Percentiles rank a stretch among this genome's conserved stretches.
Conservation (phyloP, 2,888 invertebrate species). For the Sympetrum striolatum region DNA sequence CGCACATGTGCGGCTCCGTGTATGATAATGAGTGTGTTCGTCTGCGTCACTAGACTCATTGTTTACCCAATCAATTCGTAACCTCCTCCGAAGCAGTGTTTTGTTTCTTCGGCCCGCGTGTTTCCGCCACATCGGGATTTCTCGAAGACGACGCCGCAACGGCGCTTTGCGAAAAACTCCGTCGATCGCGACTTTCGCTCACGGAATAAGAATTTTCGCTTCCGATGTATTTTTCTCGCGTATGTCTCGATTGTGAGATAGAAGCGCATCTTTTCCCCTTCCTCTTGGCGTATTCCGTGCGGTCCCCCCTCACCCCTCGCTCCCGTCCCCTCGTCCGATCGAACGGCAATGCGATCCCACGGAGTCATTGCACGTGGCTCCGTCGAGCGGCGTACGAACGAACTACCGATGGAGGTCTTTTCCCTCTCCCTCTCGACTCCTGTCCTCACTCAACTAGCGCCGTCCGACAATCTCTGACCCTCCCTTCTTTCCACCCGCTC, state of each 20-base stretch:
- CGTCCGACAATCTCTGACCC: not conserved
- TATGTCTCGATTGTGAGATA: not conserved
- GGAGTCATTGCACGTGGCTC: constrained; percentile 5
- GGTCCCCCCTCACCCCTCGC: not conserved
- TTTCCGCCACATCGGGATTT: not conserved
- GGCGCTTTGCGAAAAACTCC: not conserved
- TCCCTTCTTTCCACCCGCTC: not conserved
- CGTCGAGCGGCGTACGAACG: constrained; percentile 8
- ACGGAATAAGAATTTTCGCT: not conserved
- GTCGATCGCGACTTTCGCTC: not conserved
- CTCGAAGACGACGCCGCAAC: not conserved
- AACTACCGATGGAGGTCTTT: constrained; percentile 30
- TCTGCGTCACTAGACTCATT: not conserved
- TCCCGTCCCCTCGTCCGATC: not conserved
- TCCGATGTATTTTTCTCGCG: not conserved
- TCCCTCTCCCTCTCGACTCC: not conserved
- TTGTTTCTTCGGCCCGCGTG: not conserved
- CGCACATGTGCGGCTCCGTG: not conserved
- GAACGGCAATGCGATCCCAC: constrained; percentile 35
- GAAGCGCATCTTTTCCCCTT: not conserved
- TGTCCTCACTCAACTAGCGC: not conserved
- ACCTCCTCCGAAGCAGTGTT: not conserved
- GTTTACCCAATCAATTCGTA: not conserved
- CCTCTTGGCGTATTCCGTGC: not conserved
- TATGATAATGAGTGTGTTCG: not conserved